Conservation (phyloP, 2,113 vertebrate species). For the Lagopus leucura region DNA sequence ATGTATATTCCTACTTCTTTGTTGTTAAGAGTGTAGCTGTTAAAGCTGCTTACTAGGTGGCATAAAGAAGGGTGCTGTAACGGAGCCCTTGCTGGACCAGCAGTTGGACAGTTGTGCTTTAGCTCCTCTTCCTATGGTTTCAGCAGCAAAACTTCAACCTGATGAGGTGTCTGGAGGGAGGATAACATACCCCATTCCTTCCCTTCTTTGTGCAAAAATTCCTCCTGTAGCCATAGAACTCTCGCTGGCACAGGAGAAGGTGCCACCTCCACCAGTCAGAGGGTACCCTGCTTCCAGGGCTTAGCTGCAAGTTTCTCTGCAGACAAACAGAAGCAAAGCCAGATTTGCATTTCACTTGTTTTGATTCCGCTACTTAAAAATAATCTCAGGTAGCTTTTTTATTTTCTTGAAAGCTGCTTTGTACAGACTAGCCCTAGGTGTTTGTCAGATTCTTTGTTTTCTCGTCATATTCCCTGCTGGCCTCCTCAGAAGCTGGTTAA, state of each 20-base stretch:
- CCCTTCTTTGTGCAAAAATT: background rate
- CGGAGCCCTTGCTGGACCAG: background rate
- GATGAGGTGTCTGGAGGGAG: background rate
- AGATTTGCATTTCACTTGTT: background rate
- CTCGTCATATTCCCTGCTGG: constrained; percentile 18
- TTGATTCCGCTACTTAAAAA: constrained; percentile 37
- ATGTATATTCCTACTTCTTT: background rate
- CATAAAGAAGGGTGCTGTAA: background rate
- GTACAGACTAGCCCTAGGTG: constrained; percentile 3
- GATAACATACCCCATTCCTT: accelerated
- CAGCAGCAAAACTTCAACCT: background rate
- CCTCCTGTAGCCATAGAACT: background rate
- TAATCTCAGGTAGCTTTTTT: constrained; percentile 27
- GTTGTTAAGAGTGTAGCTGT: background rate
- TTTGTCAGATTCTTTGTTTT: constrained; percentile 36
- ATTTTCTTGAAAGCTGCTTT: constrained; percentile 37
- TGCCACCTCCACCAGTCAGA: background rate
- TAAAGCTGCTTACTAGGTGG: background rate
- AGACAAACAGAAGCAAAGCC: background rate
- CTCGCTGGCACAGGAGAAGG: background rate
- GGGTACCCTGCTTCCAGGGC: background rate
- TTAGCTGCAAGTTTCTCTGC: background rate
- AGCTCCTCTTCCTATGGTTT: background rate
- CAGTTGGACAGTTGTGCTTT: background rate
- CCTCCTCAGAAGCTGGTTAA: constrained; percentile 35